phyloP scores from a whole-genome alignment of 2,113 vertebrate genomes.

The Xiphophorus maculatus region DNA sequence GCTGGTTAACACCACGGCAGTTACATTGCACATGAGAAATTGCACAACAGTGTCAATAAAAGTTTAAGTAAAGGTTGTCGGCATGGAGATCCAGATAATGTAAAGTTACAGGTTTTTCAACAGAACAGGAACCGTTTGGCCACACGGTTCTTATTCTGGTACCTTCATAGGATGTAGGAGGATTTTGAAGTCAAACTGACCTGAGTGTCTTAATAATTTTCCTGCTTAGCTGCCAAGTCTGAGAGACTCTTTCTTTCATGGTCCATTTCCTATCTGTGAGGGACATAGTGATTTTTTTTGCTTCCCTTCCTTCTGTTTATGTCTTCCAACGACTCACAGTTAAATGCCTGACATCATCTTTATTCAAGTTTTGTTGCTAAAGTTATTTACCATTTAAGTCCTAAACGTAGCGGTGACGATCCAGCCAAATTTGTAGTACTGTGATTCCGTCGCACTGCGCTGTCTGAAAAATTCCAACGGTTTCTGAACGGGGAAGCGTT shows the following conservation, averaged over 20 bases:
- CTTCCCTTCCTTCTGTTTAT: neutral
- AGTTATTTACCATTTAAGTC: slow-evolving; percentile 1
- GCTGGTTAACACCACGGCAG: neutral
- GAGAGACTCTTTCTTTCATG: too few relatives aligned
- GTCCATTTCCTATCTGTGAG: too few relatives aligned
- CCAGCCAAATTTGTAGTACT: too few relatives aligned
- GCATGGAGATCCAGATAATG: neutral
- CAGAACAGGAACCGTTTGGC: neutral
- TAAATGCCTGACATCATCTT: neutral
- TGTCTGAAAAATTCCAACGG: too few relatives aligned
- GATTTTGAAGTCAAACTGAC: too few relatives aligned
- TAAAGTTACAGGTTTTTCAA: neutral
- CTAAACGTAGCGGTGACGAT: too few relatives aligned
- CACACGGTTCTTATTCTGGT: neutral
- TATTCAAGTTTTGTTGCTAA: neutral
- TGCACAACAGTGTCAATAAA: neutral
- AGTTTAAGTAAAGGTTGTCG: neutral
- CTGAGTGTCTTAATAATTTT: too few relatives aligned
- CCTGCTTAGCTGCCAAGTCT: too few relatives aligned
- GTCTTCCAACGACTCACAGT: neutral
- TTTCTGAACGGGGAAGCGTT: too few relatives aligned
- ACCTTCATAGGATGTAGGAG: too few relatives aligned
- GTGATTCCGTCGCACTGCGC: too few relatives aligned
- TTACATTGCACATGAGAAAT: neutral
- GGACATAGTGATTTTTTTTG: neutral